Evolutionary conservation across 1,140 invertebrate species (phyloP).

Genomic region (Bicyclus anynana): DNA sequence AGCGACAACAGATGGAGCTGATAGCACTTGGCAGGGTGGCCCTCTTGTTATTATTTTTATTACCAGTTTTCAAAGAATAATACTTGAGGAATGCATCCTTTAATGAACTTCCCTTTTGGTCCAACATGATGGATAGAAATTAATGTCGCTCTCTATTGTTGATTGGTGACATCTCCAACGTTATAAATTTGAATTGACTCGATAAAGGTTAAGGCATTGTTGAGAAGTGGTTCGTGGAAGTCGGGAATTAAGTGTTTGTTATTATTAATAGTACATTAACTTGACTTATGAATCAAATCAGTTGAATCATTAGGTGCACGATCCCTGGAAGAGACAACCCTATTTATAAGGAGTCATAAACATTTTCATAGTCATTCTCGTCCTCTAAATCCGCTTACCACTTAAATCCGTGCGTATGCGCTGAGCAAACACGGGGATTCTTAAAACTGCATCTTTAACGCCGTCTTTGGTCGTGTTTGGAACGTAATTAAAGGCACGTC

Average conservation of each 20-base stretch:
- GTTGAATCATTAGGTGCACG: background rate
- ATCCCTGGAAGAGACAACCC: constrained; percentile 38
- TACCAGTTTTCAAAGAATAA: constrained; percentile 75
- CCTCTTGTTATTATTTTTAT: constrained; percentile 76
- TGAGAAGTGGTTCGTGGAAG: constrained; percentile 42
- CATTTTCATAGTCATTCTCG: constrained; percentile 58
- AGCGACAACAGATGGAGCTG: constrained; percentile 76
- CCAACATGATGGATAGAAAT: constrained; percentile 72
- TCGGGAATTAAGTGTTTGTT: constrained; percentile 18
- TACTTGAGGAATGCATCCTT: constrained; percentile 73
- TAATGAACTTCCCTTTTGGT: constrained; percentile 74
- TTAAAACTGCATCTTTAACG: constrained; percentile 72
- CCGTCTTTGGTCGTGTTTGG: constrained; percentile 63
- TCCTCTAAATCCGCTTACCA: constrained; percentile 62
- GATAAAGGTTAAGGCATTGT: constrained; percentile 44
- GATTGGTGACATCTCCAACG: constrained; percentile 67
- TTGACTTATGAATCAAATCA: background rate
- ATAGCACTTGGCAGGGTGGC: constrained; percentile 76
- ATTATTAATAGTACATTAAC: constrained; percentile 3
- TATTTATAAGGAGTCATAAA: constrained; percentile 48
- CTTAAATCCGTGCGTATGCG: constrained; percentile 50
- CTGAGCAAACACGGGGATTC: constrained; percentile 53
- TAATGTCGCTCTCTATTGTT: constrained; percentile 71
- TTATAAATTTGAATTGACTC: constrained; percentile 48
- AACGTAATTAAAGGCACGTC: constrained; percentile 67